Conservation (phyloP, 2,888 invertebrate species). For the Brachypterus glaber region DNA sequence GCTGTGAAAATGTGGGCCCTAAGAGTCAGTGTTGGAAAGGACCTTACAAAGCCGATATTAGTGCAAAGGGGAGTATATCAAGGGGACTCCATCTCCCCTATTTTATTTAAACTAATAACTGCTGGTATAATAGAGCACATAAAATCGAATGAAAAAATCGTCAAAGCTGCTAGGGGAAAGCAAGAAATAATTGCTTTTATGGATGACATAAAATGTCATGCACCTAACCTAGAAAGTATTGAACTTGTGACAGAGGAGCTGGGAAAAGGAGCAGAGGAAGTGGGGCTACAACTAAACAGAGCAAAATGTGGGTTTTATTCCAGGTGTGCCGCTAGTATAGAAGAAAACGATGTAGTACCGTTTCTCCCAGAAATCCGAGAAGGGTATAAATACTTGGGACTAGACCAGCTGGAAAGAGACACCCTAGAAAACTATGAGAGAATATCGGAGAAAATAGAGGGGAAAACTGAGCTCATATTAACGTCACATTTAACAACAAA, state of each 20-base stretch:
- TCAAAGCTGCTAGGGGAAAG: neutral
- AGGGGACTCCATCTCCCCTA: neutral
- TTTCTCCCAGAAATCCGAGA: constrained; percentile 11
- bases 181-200: no score
- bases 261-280: neutral
- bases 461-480: constrained; percentile 2
- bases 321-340: no score
- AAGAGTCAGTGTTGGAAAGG: no score
- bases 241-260: neutral
- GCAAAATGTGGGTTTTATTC: neutral
- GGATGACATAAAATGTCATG: constrained; percentile 1
- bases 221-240: neutral
- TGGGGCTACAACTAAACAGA: neutral
- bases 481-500: constrained; percentile 5
- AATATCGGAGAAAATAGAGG: neutral
- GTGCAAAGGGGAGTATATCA: neutral
- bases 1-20: no score
- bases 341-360: no score
- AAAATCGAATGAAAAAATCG: constrained; percentile 1
- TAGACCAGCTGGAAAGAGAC: constrained; percentile 12
- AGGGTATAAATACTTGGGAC: constrained; percentile 13
- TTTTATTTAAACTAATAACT: no score
- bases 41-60: neutral
- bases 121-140: neutral
- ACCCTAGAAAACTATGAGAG: constrained; percentile 2